Evolutionary conservation across 2,113 vertebrate genomes (phyloP), one percentile per base, ranked within the genome.

Genomic region (Nycticebus coucang): DNA sequence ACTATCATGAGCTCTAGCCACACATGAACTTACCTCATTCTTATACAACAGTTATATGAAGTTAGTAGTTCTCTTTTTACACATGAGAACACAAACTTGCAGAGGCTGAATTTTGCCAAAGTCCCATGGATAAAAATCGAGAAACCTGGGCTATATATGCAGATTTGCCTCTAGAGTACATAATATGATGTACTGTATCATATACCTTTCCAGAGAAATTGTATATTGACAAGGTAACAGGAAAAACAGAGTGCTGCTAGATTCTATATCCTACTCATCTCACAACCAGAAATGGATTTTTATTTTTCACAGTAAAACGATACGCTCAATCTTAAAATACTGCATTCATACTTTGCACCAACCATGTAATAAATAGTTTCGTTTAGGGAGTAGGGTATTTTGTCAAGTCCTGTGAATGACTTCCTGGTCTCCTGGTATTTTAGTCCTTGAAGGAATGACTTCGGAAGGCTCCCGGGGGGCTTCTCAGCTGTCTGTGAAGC

Each of bases 361-460:
- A 33, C 15, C 41, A 59, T 37, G 84, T 80, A 88, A 92, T 85
- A 95, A 82, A 93, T 71, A 80, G 4, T 82, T 95, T 88, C 92
- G 91, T 37, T 95, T 93, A 95, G 41, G 78, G 41, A 85, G 82
- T 68, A 93, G 19, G 62, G 14, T 92, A 94, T 97, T 96, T 93
- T 97, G 62, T 94, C 90, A 95, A 28, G 35, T 59, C 1, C 59
- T 96, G 78, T 94, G 30, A 95, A 77, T 87, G 84, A 97, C 50
- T 93, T 96, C 53, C 21, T 95, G 68, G 21, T 74, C 93, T 94
- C 37, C 28, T 96, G 86, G n/a, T 59, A 92, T 94, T 97, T 97
- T 75, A 97, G 97, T 95, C 79, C 82, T 96, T 95, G 94, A 19
- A 59, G 55, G 91, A 81, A 69, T 94, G 77, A 69, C 26, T 97